Percentiles rank a stretch among this genome's conserved stretches.
Conservation (phyloP, 2,888 invertebrate species). For the Dastarcus helophoroides region DNA sequence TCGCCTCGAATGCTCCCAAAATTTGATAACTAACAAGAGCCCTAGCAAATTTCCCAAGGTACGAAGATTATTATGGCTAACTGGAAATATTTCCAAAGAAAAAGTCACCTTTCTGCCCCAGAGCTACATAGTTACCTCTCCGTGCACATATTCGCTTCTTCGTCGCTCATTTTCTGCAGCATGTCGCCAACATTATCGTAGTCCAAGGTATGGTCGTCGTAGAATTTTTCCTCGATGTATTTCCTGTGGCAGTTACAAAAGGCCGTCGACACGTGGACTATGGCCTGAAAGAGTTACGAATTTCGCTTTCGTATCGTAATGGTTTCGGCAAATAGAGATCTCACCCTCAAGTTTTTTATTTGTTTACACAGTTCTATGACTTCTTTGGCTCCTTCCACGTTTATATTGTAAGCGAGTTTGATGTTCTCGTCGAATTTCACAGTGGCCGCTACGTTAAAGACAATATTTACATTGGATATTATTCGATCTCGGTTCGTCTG, state of each 20-base stretch:
- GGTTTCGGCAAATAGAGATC: slow-evolving; percentile 1
- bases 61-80: no score
- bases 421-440: slow-evolving; percentile 80
- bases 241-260: slow-evolving; percentile 60
- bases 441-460: slow-evolving; percentile 87
- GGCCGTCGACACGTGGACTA: slow-evolving; percentile 72
- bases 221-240: slow-evolving; percentile 57
- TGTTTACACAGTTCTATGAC: slow-evolving; percentile 60
- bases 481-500: slow-evolving; percentile 48
- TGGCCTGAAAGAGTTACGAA: slow-evolving; percentile 38
- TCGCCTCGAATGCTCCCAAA: no score
- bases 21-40: no score
- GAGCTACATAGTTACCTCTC: no score
- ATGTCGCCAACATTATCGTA: slow-evolving; percentile 36
- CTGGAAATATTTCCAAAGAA: no score
- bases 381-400: slow-evolving; percentile 65
- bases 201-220: slow-evolving; percentile 42
- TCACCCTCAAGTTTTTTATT: slow-evolving; percentile 60
- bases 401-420: slow-evolving; percentile 63
- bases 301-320: background rate
- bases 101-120: no score
- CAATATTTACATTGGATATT: slow-evolving; percentile 52
- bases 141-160: slow-evolving; percentile 23
- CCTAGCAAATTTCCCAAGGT: no score
- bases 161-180: slow-evolving; percentile 33